Conservation (phyloP, 2,797 vertebrate genomes). For the Bradypodion pumilum region DNA sequence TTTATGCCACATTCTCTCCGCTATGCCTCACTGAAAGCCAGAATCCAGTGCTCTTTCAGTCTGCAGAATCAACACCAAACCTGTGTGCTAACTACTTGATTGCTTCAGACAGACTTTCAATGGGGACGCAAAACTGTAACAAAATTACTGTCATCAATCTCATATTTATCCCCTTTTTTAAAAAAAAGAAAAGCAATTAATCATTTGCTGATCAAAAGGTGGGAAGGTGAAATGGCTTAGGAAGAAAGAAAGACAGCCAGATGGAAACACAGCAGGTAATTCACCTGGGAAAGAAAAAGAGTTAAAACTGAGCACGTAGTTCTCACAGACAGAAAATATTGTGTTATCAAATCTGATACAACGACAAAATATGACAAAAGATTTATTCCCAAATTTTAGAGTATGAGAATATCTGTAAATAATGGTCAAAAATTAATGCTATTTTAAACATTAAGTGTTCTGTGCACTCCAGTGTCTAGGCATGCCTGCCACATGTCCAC, state of each 20-base stretch:
- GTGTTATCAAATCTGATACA: rapidly evolving
- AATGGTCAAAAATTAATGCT: background rate
- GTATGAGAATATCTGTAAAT: background rate
- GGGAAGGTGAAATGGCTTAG: rapidly evolving
- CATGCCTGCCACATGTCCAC: too few species aligned
- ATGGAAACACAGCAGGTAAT: background rate
- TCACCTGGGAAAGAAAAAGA: constrained; percentile 26
- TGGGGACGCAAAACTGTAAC: background rate
- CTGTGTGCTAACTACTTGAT: background rate
- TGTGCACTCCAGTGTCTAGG: too few species aligned
- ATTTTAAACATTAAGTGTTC: background rate
- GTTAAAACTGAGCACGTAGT: background rate
- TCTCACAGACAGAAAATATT: background rate
- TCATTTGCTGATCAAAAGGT: constrained; percentile 24
- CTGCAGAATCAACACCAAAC: too few species aligned
- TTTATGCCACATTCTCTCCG: background rate
- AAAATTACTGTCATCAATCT: constrained; percentile 33
- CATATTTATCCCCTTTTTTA: background rate
- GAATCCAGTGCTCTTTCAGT: too few species aligned
- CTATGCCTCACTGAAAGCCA: background rate
- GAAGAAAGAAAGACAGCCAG: constrained; percentile 14
- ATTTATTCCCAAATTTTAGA: background rate
- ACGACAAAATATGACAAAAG: background rate
- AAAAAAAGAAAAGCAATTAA: constrained; percentile 47
- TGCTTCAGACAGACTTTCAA: background rate